These are phyloP conservation scores for Drosophila carrolli DNA, from an alignment of 1,140 invertebrate species.

Conservation along the genomic window DNA sequence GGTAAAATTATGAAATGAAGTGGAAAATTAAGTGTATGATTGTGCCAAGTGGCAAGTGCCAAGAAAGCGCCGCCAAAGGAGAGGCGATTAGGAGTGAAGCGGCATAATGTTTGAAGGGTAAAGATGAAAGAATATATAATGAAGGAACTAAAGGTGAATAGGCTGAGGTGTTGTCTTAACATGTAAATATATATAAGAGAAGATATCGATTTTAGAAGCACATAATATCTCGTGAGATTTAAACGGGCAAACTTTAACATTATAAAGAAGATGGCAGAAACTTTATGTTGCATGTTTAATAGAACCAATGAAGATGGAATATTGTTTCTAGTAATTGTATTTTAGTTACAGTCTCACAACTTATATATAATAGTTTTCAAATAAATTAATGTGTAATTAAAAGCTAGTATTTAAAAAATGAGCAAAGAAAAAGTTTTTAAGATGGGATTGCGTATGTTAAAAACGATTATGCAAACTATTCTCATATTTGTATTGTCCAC, in stretches of 20 bases:
- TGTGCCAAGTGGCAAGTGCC: constrained; percentile 42
- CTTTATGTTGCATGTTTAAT: no score
- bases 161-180: no score
- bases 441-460: no score
- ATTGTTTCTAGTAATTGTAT: no score
- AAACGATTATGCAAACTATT: no score
- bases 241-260: no score
- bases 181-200: neutral
- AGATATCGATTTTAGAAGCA: neutral
- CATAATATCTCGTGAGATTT: neutral
- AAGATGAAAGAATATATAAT: constrained; percentile 2
- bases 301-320: no score
- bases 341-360: no score
- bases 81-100: constrained; percentile 9
- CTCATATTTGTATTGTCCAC: no score
- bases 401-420: no score
- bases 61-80: constrained; percentile 21
- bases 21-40: constrained; percentile 62
- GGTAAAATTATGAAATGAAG: constrained; percentile 65
- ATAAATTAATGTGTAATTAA: neutral
- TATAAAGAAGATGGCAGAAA: no score
- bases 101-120: constrained; percentile 1
- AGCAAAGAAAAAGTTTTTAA: no score
- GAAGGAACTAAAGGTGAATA: neutral
- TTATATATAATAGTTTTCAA: neutral